Conservation (phyloP, 2,113 vertebrate genomes). For the Bombycilla garrulus region DNA sequence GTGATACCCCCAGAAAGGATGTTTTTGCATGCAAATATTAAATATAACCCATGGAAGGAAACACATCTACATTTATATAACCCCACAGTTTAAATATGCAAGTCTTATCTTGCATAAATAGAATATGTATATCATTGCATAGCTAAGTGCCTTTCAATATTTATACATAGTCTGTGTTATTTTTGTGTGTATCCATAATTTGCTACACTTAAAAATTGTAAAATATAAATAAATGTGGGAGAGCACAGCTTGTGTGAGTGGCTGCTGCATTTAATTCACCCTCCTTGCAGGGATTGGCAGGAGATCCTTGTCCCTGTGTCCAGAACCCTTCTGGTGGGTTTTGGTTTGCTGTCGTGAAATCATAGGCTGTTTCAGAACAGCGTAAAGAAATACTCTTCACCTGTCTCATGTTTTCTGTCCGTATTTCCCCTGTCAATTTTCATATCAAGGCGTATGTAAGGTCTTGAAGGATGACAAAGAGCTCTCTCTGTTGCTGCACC, state of each 20-base stretch:
- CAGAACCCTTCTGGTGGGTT: not conserved
- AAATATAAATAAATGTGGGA: not conserved
- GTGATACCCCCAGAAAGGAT: not conserved
- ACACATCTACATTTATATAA: not conserved
- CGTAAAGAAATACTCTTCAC: not conserved
- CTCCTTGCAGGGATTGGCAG: not conserved
- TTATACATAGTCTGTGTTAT: not conserved
- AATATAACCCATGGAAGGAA: not conserved
- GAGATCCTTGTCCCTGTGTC: not conserved
- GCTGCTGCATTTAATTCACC: not conserved
- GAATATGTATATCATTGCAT: not conserved
- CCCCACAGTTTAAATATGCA: not conserved
- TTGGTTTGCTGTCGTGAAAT: not conserved
- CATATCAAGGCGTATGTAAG: rapidly evolving
- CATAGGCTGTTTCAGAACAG: not conserved
- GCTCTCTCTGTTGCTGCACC: not conserved
- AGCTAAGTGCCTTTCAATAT: not conserved
- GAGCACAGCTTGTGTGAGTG: not conserved
- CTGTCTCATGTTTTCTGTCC: not conserved
- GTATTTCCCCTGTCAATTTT: not conserved
- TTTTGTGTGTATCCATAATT: not conserved
- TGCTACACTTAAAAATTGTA: not conserved
- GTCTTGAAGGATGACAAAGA: not conserved
- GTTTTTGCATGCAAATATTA: not conserved
- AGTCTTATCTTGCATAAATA: not conserved